Base-by-base conservation (phyloP, 2,888 invertebrate species). In the Drosophila mayaguana region DNA sequence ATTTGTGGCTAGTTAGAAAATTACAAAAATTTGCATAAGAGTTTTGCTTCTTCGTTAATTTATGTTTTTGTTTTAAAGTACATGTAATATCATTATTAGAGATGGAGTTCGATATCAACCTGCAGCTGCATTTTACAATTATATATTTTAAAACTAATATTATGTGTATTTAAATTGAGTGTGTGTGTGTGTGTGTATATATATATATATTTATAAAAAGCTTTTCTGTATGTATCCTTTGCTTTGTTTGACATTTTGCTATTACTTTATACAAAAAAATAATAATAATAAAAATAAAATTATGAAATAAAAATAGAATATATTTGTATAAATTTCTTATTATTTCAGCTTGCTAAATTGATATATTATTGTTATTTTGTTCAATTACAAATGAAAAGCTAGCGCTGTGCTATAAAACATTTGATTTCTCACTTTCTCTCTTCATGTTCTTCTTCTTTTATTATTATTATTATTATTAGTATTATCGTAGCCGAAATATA, bases 151-250 rank as follows among this genome's bases (percentile, higher is more conserved):
- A 69, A 79, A 76, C 65, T 73, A 78, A 46, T 63, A 48, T 53
- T 75, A 61, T 56, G 50, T 74, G 62, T 59, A 45, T 56, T 38
- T 62, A 38, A 70, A 74, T 72, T 75, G 59, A 63, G 71, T 75
- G 53, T 25, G 3, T 78, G 14, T 34, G 7, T 51, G 14, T 51
- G 7, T 28, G 1, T 73, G 48, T 74, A 42, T 42, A 8, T 56
- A 14, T 56, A 16, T 71, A 72, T 75, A 64, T 67, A 80, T 84
- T 72, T 85, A 88, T 83, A 88, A 88, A 88, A 88, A 86, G 83
- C 87, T 88, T 83, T 83, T 88, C 83, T 86, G 74, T 88, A 64
- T 78, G 70, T 82, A 34, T 64, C 61, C 53, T 25, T 51, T 20
- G n/a, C 32, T 42, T 51, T 80, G 54, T 63, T 73, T 74, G 80